Percentiles rank a stretch among this genome's conserved stretches.
These are phyloP conservation scores for Pedionomus torquatus DNA, from an alignment of 2,113 vertebrate genomes.

Conservation along the genomic window DNA sequence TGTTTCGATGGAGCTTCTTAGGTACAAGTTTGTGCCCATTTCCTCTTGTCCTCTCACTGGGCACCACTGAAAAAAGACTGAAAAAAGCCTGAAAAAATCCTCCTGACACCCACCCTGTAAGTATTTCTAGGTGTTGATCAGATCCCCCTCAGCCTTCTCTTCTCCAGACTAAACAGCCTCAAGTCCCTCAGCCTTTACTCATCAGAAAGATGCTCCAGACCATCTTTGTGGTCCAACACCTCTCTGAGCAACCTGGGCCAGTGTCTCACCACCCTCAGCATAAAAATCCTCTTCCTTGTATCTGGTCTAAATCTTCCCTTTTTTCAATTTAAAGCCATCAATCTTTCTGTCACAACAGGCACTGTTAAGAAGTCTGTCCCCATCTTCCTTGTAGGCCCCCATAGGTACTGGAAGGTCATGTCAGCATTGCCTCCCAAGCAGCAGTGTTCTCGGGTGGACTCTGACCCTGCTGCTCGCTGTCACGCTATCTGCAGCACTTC, in stretches of 20 bases:
- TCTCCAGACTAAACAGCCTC: no score
- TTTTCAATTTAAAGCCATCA: neutral
- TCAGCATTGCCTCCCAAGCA: neutral
- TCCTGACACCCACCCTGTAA: no score
- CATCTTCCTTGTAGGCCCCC: neutral
- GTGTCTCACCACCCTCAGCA: neutral
- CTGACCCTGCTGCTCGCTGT: neutral
- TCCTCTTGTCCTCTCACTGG: no score
- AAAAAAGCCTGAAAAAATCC: no score
- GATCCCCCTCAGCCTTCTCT: no score
- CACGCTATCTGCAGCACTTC: neutral
- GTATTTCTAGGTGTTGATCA: no score
- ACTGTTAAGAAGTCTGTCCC: neutral
- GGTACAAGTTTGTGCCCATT: no score
- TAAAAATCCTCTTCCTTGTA: neutral
- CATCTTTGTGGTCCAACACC: neutral
- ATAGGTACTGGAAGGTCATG: neutral
- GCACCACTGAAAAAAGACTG: no score
- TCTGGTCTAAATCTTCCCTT: neutral
- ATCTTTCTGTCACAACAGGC: neutral
- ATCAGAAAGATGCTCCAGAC: no score
- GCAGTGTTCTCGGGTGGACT: neutral
- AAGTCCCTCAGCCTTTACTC: no score
- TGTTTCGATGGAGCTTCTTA: no score
- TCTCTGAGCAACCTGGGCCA: neutral